Conservation (phyloP, 1,140 invertebrate genomes). For the Drosophila busckii region DNA sequence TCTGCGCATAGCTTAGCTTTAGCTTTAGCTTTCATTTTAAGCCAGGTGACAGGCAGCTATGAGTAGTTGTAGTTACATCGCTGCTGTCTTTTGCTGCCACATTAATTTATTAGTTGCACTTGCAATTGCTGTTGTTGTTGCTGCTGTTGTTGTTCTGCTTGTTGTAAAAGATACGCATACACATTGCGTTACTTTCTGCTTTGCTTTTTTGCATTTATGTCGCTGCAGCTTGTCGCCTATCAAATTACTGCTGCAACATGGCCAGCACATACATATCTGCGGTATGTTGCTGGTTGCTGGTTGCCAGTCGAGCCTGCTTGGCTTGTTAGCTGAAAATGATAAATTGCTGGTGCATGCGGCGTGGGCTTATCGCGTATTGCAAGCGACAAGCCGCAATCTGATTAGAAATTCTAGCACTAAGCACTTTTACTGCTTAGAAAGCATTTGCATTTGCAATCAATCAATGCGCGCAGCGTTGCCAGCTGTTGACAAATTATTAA, state of each 20-base stretch:
- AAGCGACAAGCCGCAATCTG: background rate
- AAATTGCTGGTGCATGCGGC: slow-evolving; percentile 27
- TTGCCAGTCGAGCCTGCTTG: slow-evolving; percentile 12
- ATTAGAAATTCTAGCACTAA: background rate
- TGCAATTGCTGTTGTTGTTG: slow-evolving; percentile 41
- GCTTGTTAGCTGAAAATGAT: slow-evolving; percentile 19
- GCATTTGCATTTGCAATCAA: too few species aligned
- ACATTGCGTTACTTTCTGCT: slow-evolving; percentile 5
- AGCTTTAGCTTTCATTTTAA: slow-evolving; percentile 70
- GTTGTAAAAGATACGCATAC: slow-evolving; percentile 64
- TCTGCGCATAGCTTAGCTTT: slow-evolving; percentile 11
- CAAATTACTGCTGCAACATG: slow-evolving; percentile 17
- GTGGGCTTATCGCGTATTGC: slow-evolving; percentile 25
- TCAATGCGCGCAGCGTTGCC: too few species aligned
- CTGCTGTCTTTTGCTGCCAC: slow-evolving; percentile 39
- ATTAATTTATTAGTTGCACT: slow-evolving; percentile 71
- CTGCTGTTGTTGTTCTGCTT: slow-evolving; percentile 16
- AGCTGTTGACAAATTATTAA: too few species aligned
- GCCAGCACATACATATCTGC: slow-evolving; percentile 28
- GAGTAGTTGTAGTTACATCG: slow-evolving; percentile 41
- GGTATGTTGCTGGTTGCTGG: slow-evolving; percentile 15
- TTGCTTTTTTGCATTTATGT: background rate
- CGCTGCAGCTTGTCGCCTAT: slow-evolving; percentile 6
- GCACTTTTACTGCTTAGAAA: too few species aligned
- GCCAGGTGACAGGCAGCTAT: slow-evolving; percentile 63